Evolutionary conservation across 92 coral and sea anemone species (phyloP).

Genomic region (Muricea muricata): DNA sequence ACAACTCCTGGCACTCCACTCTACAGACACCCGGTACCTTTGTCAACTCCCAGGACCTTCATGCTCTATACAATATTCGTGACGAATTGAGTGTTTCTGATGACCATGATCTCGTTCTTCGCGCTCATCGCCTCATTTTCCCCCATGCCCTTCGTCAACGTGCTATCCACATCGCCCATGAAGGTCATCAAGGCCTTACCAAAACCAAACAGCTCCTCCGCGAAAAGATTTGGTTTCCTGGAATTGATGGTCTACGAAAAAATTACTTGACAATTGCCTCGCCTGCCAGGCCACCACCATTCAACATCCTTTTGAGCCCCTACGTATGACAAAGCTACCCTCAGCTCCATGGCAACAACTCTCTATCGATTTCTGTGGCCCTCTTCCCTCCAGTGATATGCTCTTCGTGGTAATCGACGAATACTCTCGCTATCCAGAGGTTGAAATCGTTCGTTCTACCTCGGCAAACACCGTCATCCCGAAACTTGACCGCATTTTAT

Average conservation of each 20-base stretch:
- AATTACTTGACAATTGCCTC: conserved; percentile 35
- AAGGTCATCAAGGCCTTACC: conserved; percentile 69
- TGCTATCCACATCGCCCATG: conserved; percentile 63
- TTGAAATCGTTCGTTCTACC: conserved; percentile 40
- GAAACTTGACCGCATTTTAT: conserved; percentile 26
- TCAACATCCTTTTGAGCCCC: conserved; percentile 28
- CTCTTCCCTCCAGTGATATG: conserved; percentile 39
- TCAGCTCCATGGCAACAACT: conserved; percentile 26
- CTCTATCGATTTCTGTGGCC: conserved; percentile 40
- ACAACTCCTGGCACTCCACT: neutral
- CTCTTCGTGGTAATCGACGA: conserved; percentile 50
- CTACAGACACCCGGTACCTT: neutral
- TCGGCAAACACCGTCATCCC: conserved; percentile 42
- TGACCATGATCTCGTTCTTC: conserved; percentile 34
- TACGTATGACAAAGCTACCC: conserved; percentile 38
- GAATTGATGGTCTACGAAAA: conserved; percentile 44
- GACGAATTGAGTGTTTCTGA: conserved; percentile 50
- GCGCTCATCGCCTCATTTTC: conserved; percentile 43
- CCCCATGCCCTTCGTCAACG: conserved; percentile 38
- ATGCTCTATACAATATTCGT: conserved; percentile 22
- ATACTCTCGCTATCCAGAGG: conserved; percentile 52
- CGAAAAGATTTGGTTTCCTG: conserved; percentile 66
- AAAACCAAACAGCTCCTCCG: conserved; percentile 60
- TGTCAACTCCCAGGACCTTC: neutral
- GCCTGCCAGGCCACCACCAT: conserved; percentile 43